Base-by-base conservation (phyloP, 2,113 vertebrate species). In the Epinephelus cyanopodus region DNA sequence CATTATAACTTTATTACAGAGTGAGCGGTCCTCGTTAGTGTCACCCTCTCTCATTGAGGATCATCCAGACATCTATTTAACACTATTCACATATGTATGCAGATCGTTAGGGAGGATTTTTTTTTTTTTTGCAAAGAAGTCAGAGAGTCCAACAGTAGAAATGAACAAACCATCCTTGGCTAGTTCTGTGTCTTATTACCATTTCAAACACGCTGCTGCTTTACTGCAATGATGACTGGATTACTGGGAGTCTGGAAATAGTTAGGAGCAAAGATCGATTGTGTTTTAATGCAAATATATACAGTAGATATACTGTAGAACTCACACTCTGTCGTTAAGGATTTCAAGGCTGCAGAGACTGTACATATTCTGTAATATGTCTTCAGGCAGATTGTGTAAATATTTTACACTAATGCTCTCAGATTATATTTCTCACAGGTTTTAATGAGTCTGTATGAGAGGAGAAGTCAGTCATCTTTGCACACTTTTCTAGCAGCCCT, bases 161-260 rank as follows among this genome's bases (percentile, higher is more conserved):
- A 39, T 63, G 0, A 19, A 64, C 37, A 77, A 62, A 48, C 3
- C 1, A 13, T 76, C 67, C 27, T 65, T 63, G 42, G 69, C 62
- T 48, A 29, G 27, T 29, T 76, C 63, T 62, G 11, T 48, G 23
- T 65, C 47, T 68, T 68, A 77, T 89, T 85, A 71, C 14, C 75
- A 81, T 66, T 79, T 89, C 67, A 53, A 85, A 82, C 58, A 76
- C 56, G 58, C 45, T 53, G 71, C 65, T 73, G 23, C 11, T 2
- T 73, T 50, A n/a, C 18, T 69, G 66, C 33, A 45, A 73, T 74
- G 66, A 81, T 81, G 42, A 83, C 39, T 45, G 15, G 37, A 54
- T 54, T 39, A 63, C 17, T 63, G 25, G 25, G 45, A 73, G 57
- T 84, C 37, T 84, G 61, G 15, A 67, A 75, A 45, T 79, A 75